These are phyloP conservation scores for Lissocephala sabroskyi DNA, from an alignment of 2,888 invertebrate genomes.

Conservation along the genomic window DNA sequence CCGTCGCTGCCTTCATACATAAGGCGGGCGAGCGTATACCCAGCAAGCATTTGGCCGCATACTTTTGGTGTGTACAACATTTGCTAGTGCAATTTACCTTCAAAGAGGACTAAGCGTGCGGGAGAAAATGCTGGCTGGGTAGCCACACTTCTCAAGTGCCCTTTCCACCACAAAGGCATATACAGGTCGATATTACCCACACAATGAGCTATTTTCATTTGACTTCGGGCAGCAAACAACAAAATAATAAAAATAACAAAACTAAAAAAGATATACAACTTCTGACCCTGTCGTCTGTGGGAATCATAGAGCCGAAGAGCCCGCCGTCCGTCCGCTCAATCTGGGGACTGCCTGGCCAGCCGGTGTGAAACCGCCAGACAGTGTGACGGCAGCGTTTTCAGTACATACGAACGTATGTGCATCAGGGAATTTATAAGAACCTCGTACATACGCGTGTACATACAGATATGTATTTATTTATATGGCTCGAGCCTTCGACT, in stretches of 20 bases:
- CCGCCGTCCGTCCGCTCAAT: constrained; percentile 21
- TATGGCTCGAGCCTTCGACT: background rate
- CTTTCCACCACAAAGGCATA: constrained; percentile 33
- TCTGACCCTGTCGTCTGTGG: constrained; percentile 36
- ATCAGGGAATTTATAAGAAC: too few relatives aligned
- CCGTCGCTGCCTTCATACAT: constrained; percentile 14
- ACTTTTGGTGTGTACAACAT: background rate
- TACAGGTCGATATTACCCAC: constrained; percentile 9
- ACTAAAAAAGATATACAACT: constrained; percentile 12
- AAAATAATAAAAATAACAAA: constrained; percentile 30
- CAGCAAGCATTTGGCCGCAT: background rate
- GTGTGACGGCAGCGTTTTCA: constrained; percentile 46
- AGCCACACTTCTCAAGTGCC: constrained; percentile 66
- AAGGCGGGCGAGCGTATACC: constrained; percentile 2
- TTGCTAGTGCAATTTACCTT: constrained; percentile 3
- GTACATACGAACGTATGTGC: too few relatives aligned
- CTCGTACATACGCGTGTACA: too few relatives aligned
- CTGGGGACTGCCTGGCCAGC: background rate
- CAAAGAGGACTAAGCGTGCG: background rate
- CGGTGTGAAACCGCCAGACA: constrained; percentile 62
- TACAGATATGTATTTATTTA: background rate
- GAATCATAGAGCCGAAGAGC: too few relatives aligned
- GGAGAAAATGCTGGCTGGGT: too few relatives aligned
- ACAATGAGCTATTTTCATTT: constrained; percentile 13
- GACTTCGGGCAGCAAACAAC: constrained; percentile 15